Conservation (phyloP, 1,140 invertebrate genomes). For the Drosophila pallidifrons region DNA sequence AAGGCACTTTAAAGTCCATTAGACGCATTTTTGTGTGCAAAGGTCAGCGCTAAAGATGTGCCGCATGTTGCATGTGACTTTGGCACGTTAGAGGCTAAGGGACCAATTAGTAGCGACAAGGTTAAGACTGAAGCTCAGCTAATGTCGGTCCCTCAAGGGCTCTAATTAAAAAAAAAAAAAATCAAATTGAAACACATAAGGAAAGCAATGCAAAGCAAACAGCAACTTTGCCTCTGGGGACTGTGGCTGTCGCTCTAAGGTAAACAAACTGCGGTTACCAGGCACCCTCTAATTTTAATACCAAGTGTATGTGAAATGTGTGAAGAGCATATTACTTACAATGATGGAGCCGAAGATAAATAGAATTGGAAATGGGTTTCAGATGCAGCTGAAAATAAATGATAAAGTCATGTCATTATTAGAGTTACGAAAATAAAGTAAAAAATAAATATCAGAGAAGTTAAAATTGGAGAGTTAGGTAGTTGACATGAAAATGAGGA, state of each 20-base stretch:
- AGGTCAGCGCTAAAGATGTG: slow-evolving; percentile 61
- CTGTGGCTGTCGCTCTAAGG: slow-evolving; percentile 23
- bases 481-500: too few relatives aligned
- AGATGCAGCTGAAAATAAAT: not conserved
- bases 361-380: not conserved
- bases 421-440: too few relatives aligned
- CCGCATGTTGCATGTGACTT: slow-evolving; percentile 58
- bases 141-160: slow-evolving; percentile 43
- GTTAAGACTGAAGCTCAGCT: slow-evolving; percentile 61
- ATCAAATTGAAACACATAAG: not conserved
- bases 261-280: slow-evolving; percentile 55
- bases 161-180: slow-evolving; percentile 23
- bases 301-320: not conserved
- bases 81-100: slow-evolving; percentile 50
- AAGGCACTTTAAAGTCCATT: slow-evolving; percentile 43
- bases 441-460: too few relatives aligned
- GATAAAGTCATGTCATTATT: not conserved
- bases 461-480: too few relatives aligned
- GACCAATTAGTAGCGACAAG: slow-evolving; percentile 78
- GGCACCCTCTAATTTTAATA: slow-evolving; percentile 33
- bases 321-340: slow-evolving; percentile 3
- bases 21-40: slow-evolving; percentile 52
- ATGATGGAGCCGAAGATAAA: not conserved
- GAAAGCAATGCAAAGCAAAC: not conserved
- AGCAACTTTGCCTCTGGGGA: not conserved